A percentile compares a stretch with the other conserved stretches of the same genome.
phyloP scores from a whole-genome alignment of 1,140 invertebrate genomes.

The Meloidogyne exigua region DNA sequence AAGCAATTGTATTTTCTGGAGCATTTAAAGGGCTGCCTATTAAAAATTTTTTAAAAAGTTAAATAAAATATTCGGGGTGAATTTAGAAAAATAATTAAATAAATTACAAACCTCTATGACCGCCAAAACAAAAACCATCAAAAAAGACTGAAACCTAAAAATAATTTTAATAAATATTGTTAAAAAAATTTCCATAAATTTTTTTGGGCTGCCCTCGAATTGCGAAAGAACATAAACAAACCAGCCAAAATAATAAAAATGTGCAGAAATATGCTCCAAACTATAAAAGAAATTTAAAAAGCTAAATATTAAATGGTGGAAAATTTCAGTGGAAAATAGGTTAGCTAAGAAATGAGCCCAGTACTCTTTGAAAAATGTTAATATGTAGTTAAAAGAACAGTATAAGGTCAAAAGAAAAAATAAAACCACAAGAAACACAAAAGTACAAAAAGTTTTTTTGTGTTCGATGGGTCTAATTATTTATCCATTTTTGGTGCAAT shows the following conservation, averaged over 20 bases:
- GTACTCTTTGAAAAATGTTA: too few species aligned
- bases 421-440: too few species aligned
- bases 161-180: not conserved
- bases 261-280: not conserved
- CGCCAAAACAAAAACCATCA: slow-evolving; percentile 51
- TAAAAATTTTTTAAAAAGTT: not conserved
- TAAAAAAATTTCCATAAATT: not conserved
- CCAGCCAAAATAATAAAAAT: not conserved
- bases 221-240: not conserved
- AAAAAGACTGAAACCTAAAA: slow-evolving; percentile 56
- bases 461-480: too few species aligned
- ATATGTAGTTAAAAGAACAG: too few species aligned
- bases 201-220: not conserved
- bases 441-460: too few species aligned
- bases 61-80: too few species aligned
- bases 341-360: too few species aligned
- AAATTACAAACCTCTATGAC: slow-evolving; percentile 43
- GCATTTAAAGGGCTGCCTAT: slow-evolving; percentile 49
- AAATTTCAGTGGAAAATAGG: too few species aligned
- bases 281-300: not conserved
- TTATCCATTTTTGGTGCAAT: too few species aligned
- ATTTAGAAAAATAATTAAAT: too few species aligned
- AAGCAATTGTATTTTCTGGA: slow-evolving; percentile 61
- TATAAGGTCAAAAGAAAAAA: too few species aligned
- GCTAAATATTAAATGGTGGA: not conserved